phyloP scores from a whole-genome alignment of 2,888 invertebrate species.

The Melanostoma mellinum region DNA sequence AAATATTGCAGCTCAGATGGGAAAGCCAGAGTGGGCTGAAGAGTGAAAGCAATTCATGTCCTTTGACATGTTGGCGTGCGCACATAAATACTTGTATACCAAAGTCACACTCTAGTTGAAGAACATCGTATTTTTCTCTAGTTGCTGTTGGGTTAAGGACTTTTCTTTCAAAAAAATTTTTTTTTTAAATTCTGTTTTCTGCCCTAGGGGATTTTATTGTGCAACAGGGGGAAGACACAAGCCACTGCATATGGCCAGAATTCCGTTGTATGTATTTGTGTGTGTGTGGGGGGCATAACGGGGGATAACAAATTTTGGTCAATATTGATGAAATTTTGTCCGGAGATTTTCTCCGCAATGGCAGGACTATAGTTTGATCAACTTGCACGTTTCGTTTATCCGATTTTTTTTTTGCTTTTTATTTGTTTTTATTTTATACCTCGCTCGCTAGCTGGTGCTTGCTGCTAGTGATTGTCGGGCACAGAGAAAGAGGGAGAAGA shows the following conservation, averaged over 20 bases:
- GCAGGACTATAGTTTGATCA: constrained; percentile 54
- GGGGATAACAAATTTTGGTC: constrained; percentile 70
- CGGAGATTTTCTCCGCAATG: constrained; percentile 46
- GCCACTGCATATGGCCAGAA: constrained; percentile 53
- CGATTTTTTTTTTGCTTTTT: constrained; percentile 43
- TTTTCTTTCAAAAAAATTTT: constrained; percentile 30
- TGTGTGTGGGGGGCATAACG: constrained; percentile 40
- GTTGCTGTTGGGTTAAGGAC: constrained; percentile 27
- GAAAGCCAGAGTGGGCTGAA: constrained; percentile 27
- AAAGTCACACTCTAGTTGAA: constrained; percentile 48
- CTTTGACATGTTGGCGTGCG: constrained; percentile 63
- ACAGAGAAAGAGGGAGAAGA: constrained; percentile 30
- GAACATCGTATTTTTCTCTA: constrained; percentile 23
- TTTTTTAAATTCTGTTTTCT: not conserved
- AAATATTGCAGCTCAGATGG: constrained; percentile 58
- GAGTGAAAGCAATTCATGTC: constrained; percentile 68
- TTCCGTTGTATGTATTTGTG: constrained; percentile 13
- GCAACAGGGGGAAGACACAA: constrained; percentile 47
- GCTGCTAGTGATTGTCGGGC: constrained; percentile 29
- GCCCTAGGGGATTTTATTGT: constrained; percentile 52
- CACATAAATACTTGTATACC: constrained; percentile 63
- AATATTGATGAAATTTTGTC: constrained; percentile 71
- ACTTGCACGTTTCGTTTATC: constrained; percentile 69
- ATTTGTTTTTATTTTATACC: constrained; percentile 18
- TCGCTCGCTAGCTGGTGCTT: not conserved